Evolutionary conservation across 1,140 invertebrate species (phyloP), one percentile per base, ranked within the genome.

Genomic region (Monochamus saltuarius): DNA sequence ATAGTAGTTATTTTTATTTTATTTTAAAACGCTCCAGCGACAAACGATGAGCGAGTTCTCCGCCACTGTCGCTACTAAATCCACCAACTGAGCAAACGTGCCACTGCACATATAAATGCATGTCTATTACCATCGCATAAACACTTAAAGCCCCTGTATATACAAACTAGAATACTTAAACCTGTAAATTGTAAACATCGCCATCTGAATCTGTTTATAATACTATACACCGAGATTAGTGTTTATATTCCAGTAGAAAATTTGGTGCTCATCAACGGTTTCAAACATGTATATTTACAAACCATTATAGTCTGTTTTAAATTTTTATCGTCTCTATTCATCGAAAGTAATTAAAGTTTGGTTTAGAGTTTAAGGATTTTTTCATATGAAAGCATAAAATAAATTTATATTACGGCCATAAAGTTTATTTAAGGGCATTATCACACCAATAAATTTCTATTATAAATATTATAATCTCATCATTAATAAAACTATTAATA

Each of bases 221-320:
- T 34, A 40, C 53, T 42, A 69, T 72, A 71, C 59, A 68, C 61
- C 62, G 53, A 59, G 66, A 62, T 65, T 59, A 42, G 22, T 72
- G 71, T 72, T 72, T 72, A 72, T 65, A 52, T 70, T 72, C 39
- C 53, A 56, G 53, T 60, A 66, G 63, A 72, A 69, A 72, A 72
- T 70, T 72, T 72, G 71, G 71, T 62, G 69, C 66, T 70, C 71
- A 72, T 72, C 71, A 72, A 66, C 71, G 68, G 65, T 67, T 68
- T 65, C 61, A 65, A 65, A 69, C 61, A 53, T 65, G 65, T 70
- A 67, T 70, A 70, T 70, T 67, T 68, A 64, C 61, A 68, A 65
- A 67, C 68, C 68, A 66, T 67, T 68, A 70, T 68, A 67, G 67
- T 67, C 65, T 67, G 65, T 69, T 69, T 69, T 67, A 64, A 65